Conservation (phyloP, 23 tunicate species). For the Styela clava region DNA sequence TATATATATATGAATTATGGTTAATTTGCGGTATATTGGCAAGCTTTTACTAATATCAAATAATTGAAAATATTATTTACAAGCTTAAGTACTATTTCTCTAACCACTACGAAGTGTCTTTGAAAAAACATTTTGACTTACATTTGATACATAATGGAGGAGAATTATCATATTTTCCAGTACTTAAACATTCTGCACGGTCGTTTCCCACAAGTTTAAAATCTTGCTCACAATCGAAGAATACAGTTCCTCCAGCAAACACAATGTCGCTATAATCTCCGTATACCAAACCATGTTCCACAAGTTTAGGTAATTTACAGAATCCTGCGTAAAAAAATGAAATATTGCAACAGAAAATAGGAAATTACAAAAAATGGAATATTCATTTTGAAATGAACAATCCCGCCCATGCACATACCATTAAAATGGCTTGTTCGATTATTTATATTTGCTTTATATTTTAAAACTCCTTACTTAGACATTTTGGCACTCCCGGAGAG, state of each 20-base stretch:
- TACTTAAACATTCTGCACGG: not conserved
- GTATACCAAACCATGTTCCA: conserved; percentile 5
- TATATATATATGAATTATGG: too few species aligned
- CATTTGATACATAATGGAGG: conserved; percentile 8
- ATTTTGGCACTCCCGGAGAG: not conserved
- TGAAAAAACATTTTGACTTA: too few species aligned
- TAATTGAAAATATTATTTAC: too few species aligned
- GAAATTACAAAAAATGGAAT: not conserved
- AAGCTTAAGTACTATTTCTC: too few species aligned
- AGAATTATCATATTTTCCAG: not conserved
- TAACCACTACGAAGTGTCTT: too few species aligned
- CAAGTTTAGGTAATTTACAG: not conserved
- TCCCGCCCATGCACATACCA: too few species aligned
- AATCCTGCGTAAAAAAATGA: conserved; percentile 2
- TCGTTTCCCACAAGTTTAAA: conserved; percentile 6
- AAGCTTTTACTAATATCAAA: too few species aligned
- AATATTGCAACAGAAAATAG: not conserved
- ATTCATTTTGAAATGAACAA: too few species aligned
- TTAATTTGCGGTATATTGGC: too few species aligned
- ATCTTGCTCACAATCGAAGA: conserved; percentile 1
- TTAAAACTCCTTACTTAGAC: conserved; percentile 6
- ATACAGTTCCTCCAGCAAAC: not conserved
- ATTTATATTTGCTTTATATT: too few species aligned
- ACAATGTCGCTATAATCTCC: not conserved
- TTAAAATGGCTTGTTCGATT: too few species aligned